Base-by-base conservation (phyloP, 2,888 invertebrate genomes). In the Gastrophysa polygoni region DNA sequence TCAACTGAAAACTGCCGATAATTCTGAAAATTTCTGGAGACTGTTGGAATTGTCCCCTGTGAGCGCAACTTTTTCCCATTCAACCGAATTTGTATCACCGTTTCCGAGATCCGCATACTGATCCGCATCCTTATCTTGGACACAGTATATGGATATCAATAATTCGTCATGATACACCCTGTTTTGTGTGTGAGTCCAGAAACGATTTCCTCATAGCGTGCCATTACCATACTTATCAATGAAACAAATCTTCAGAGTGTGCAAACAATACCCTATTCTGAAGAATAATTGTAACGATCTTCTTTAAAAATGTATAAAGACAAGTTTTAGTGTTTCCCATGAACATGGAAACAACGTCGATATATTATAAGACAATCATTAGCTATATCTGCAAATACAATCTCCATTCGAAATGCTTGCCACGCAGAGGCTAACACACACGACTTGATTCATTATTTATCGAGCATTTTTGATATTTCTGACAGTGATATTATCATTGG, bases 401-500 rank as follows among this genome's bases (percentile, higher is more conserved):
- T 79, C 78, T 77, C 77, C 73, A 67, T 61, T 57, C 69, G 67
- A 71, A 65, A 68, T 69, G 67, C 11, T 29, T 58, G 66, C 72
- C 75, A 76, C 75, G 76, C 75, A 68, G 74, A 70, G 70, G 60
- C 50, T 52, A 44, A 61, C 54, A 71, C 71, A 68, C 73, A 75
- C 73, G 77, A 74, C 75, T 72, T 67, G 73, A 79, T 80, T 75
- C 75, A 80, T 80, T 78, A 80, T 80, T 79, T 78, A 80, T 74
- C 75, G 76, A 78, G 76, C 74, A 74, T 74, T 79, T 79, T 79
- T 78, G 78, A 73, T 77, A 64, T 63, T 63, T 17, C n/a, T 63
- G 65, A 61, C 58, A 50, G 57, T 57, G 59, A 63, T 62, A 64
- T 55, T 62, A 14, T 56, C 60, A 63, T 63, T 65, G 57, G 14